Percentiles rank a stretch among this genome's conserved stretches.
phyloP scores from a whole-genome alignment of 2,888 invertebrate species.

The Ornithoptera alexandrae region DNA sequence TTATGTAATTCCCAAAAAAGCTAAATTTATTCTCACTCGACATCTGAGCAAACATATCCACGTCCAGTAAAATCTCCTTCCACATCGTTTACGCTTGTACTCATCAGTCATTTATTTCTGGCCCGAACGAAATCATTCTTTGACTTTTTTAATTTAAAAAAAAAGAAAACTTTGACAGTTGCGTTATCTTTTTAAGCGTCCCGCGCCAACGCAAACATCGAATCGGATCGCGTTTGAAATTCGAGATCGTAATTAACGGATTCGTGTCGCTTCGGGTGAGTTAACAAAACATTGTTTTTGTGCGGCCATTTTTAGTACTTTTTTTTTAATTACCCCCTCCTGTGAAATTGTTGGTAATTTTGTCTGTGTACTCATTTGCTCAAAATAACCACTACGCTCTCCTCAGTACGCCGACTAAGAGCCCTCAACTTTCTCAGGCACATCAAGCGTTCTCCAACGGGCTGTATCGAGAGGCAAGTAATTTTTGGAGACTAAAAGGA shows the following conservation, averaged over 20 bases:
- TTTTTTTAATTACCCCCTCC: no score
- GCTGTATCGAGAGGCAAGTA: no score
- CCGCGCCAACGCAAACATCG: constrained; percentile 18
- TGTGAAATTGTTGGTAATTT: no score
- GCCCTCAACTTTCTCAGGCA: no score
- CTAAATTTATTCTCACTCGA: constrained; percentile 4
- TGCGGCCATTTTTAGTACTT: not conserved
- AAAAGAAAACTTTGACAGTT: constrained; percentile 34
- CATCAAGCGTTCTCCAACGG: no score
- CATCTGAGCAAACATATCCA: constrained; percentile 17
- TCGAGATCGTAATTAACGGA: constrained; percentile 21
- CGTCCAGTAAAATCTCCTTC: constrained; percentile 2
- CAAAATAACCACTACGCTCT: no score
- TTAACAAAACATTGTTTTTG: constrained; percentile 14
- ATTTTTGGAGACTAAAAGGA: no score
- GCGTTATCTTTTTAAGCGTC: constrained; percentile 24
- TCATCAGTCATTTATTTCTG: constrained; percentile 18
- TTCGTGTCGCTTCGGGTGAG: constrained; percentile 8
- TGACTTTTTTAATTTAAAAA: constrained; percentile 19
- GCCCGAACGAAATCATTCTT: constrained; percentile 19
- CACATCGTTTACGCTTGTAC: constrained; percentile 20
- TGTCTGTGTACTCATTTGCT: no score
- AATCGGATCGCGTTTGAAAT: constrained; percentile 18
- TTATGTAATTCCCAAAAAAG: not conserved
- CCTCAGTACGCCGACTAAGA: no score